These are phyloP conservation scores for Campoletis sonorensis DNA, from an alignment of 1,140 invertebrate genomes.

Conservation along the genomic window DNA sequence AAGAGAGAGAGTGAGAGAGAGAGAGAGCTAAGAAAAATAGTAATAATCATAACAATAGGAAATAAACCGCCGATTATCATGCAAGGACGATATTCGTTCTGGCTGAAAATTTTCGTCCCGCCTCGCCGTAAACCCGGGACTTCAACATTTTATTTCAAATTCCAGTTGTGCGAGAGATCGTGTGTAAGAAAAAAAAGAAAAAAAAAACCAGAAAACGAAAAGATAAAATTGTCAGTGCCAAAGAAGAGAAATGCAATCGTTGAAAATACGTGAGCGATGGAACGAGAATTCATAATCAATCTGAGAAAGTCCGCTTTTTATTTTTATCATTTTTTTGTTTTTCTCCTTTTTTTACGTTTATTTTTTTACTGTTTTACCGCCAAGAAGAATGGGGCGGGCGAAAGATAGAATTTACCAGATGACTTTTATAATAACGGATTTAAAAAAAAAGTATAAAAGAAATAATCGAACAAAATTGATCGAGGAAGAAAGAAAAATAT, in stretches of 20 bases:
- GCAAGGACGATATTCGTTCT: background rate
- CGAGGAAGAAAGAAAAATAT: background rate
- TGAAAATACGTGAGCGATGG: background rate
- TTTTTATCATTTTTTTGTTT: background rate
- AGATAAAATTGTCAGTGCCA: constrained; percentile 8
- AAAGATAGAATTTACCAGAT: background rate
- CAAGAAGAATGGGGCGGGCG: background rate
- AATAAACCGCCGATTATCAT: background rate
- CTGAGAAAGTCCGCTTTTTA: background rate
- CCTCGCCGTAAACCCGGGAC: background rate
- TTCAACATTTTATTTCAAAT: background rate
- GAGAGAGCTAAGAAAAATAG: background rate
- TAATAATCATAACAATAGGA: background rate
- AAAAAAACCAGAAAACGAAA: background rate
- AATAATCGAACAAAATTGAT: background rate
- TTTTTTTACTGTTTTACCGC: constrained; percentile 10
- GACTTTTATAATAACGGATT: constrained; percentile 31
- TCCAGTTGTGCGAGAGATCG: background rate
- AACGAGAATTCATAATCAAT: constrained; percentile 1
- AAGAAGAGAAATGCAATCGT: constrained; percentile 7
- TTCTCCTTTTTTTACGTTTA: background rate
- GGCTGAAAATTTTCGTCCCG: background rate
- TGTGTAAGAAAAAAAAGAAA: too few relatives aligned
- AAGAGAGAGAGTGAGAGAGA: background rate
- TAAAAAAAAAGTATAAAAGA: background rate